Conservation (phyloP, 1,140 invertebrate species). For the Glomeris maerens region DNA sequence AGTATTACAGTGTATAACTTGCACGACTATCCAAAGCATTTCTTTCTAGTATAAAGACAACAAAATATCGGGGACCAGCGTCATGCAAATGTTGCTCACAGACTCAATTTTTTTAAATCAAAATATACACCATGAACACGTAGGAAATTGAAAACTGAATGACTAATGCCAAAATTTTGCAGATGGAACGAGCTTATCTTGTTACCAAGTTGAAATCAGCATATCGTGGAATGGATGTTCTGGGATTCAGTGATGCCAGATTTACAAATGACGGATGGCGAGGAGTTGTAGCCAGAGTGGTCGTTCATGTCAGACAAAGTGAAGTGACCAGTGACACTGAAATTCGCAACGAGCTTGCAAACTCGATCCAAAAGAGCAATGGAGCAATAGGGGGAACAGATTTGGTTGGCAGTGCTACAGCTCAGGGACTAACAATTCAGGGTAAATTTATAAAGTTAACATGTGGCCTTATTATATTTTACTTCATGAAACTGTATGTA, state of each 20-base stretch:
- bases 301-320: constrained; percentile 41
- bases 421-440: not conserved
- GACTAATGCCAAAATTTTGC: not conserved
- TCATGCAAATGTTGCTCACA: no score
- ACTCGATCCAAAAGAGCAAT: constrained; percentile 11
- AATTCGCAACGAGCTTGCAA: constrained; percentile 23
- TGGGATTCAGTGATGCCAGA: constrained; percentile 34
- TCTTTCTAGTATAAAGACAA: no score
- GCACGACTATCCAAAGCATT: no score
- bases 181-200: constrained; percentile 48
- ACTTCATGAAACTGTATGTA: not conserved
- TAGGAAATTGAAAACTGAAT: not conserved
- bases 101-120: not conserved
- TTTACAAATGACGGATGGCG: not conserved
- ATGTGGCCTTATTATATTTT: not conserved
- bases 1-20: no score
- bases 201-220: constrained; percentile 67
- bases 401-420: not conserved
- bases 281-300: constrained; percentile 46
- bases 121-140: not conserved
- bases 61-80: no score
- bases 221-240: constrained; percentile 58
- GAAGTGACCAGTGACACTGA: constrained; percentile 21
- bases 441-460: no score
- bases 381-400: constrained; percentile 4